Evolutionary conservation across 2,113 vertebrate genomes (phyloP).

Genomic region (Paedocypris sp.): DNA sequence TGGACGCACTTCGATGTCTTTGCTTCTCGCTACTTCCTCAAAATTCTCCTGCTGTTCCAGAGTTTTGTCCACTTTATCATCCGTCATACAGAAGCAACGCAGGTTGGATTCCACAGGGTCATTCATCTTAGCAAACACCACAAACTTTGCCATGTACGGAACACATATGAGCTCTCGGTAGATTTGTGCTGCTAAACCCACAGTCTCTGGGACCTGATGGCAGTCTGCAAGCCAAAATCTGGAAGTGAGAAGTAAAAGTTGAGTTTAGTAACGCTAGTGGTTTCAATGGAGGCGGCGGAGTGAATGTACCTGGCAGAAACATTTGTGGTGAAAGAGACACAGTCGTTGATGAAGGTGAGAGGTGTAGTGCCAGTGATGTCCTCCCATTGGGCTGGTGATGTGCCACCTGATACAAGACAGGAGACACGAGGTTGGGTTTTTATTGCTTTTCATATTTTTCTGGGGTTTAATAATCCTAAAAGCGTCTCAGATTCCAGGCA

Average conservation of each 20-base stretch:
- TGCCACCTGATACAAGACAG: slow-evolving; percentile 69
- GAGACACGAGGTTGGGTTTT: too few species aligned
- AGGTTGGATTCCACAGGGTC: slow-evolving; percentile 87
- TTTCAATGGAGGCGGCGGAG: background rate
- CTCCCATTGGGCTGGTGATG: slow-evolving; percentile 96
- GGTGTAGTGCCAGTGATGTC: slow-evolving; percentile 98
- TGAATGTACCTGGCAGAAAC: slow-evolving; percentile 73
- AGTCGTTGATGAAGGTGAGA: slow-evolving; percentile 83
- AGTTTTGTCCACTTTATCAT: slow-evolving; percentile 98
- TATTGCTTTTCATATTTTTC: too few species aligned
- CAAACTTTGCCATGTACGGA: slow-evolving; percentile 98
- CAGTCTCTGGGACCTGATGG: slow-evolving; percentile 92
- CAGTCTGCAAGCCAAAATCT: slow-evolving; percentile 98
- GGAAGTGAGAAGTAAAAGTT: too few species aligned
- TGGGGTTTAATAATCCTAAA: too few species aligned
- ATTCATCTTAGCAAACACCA: slow-evolving; percentile 97
- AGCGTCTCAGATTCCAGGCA: too few species aligned
- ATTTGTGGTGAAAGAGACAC: slow-evolving; percentile 95
- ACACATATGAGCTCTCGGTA: slow-evolving; percentile 96
- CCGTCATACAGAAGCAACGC: slow-evolving; percentile 98
- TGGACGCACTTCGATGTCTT: slow-evolving; percentile 90
- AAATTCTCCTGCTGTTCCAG: slow-evolving; percentile 98
- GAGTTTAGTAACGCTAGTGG: too few species aligned
- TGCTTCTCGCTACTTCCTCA: slow-evolving; percentile 95
- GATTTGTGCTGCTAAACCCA: slow-evolving; percentile 83